phyloP scores from a whole-genome alignment of 2,797 vertebrate genomes.

The Novumbra hubbsi region DNA sequence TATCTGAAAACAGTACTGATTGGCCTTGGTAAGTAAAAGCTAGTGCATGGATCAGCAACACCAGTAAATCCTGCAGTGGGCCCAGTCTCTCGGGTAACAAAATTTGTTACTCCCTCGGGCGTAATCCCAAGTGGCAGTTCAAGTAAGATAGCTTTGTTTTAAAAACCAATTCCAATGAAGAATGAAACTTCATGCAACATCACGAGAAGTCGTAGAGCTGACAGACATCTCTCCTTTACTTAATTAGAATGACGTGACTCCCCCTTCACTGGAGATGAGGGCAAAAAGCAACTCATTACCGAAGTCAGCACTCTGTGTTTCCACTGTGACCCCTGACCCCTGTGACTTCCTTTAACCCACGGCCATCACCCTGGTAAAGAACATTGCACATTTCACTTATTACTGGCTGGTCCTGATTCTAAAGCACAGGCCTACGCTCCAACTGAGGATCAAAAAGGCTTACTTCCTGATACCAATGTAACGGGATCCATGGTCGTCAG shows the following conservation, averaged over 20 bases:
- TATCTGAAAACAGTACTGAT: too few relatives aligned
- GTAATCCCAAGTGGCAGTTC: not conserved
- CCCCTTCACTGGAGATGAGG: not conserved
- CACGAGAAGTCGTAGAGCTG: too few relatives aligned
- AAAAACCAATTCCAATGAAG: too few relatives aligned
- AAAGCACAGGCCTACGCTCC: constrained; percentile 63
- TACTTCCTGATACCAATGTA: constrained; percentile 62
- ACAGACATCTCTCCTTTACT: not conserved
- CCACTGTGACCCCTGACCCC: constrained; percentile 39
- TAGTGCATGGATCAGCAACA: too few relatives aligned
- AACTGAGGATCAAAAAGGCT: constrained; percentile 23
- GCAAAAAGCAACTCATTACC: not conserved
- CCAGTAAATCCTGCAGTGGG: too few relatives aligned
- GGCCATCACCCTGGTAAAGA: constrained; percentile 31
- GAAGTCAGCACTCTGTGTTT: constrained; percentile 48
- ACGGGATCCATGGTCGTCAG: constrained; percentile 69
- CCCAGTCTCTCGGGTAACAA: too few relatives aligned
- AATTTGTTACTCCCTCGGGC: too few relatives aligned
- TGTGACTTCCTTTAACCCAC: constrained; percentile 55
- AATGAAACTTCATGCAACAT: too few relatives aligned
- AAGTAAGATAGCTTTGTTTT: too few relatives aligned
- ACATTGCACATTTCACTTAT: constrained; percentile 62
- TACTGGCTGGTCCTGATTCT: constrained; percentile 55
- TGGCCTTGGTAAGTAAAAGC: too few relatives aligned
- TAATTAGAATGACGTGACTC: not conserved